These are phyloP conservation scores for Agrochola macilenta DNA, from an alignment of 2,888 invertebrate genomes.

Conservation along the genomic window DNA sequence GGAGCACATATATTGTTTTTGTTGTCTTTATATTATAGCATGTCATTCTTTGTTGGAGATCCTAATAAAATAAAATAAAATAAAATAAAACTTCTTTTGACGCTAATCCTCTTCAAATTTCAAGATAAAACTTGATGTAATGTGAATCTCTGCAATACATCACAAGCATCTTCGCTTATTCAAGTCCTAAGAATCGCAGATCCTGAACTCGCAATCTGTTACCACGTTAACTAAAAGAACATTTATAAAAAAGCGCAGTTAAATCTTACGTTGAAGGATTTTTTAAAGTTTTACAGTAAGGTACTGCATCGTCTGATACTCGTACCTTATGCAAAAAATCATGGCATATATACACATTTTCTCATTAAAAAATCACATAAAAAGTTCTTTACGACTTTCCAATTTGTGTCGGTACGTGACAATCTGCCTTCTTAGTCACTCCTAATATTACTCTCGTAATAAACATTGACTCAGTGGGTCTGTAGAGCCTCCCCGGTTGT, in stretches of 20 bases:
- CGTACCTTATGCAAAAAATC: neutral
- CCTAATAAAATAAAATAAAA: too few species aligned
- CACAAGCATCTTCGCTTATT: slow-evolving; percentile 24
- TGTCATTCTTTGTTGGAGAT: too few species aligned
- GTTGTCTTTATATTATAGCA: too few species aligned
- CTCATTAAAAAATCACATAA: slow-evolving; percentile 18
- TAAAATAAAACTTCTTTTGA: neutral
- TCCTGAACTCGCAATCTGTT: slow-evolving; percentile 39
- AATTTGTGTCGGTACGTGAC: slow-evolving; percentile 13
- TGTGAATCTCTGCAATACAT: slow-evolving; percentile 21
- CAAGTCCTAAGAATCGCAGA: slow-evolving; percentile 24
- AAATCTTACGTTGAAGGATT: slow-evolving; percentile 38
- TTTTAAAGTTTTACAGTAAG: slow-evolving; percentile 25
- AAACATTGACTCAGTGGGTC: slow-evolving; percentile 37
- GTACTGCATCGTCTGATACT: slow-evolving; percentile 11
- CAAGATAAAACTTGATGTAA: slow-evolving; percentile 12
- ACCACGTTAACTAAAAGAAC: slow-evolving; percentile 32
- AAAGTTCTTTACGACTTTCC: slow-evolving; percentile 11
- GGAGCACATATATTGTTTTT: too few species aligned
- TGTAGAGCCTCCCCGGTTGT: slow-evolving; percentile 25
- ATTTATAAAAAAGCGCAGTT: slow-evolving; percentile 46
- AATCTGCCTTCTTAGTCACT: slow-evolving; percentile 12
- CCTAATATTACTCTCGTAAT: slow-evolving; percentile 39
- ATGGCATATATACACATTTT: slow-evolving; percentile 6
- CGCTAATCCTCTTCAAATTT: neutral